Percentiles rank a stretch among this genome's conserved stretches.
Evolutionary conservation across 2,113 vertebrate genomes (phyloP).

Genomic region (Pachyramphus minor): DNA sequence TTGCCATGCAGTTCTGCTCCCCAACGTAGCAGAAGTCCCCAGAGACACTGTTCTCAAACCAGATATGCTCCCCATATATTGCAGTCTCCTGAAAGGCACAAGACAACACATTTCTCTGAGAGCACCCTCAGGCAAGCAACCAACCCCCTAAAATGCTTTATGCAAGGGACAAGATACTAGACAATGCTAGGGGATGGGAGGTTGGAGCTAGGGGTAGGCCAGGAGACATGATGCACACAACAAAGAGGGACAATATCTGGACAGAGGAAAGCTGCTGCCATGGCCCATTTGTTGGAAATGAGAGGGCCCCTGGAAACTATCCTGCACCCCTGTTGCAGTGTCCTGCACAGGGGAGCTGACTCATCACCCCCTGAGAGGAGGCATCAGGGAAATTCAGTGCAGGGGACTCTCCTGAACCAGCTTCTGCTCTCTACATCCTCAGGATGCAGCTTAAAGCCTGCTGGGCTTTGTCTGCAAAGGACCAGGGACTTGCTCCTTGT

Average conservation of each 20-base stretch:
- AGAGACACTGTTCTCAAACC: constrained; percentile 92
- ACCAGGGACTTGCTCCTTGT: neutral
- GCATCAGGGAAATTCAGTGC: neutral
- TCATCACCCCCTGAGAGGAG: neutral
- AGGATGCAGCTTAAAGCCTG: neutral
- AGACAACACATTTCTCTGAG: neutral
- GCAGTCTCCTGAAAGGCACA: constrained; percentile 82
- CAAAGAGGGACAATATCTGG: neutral
- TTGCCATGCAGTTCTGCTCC: constrained; percentile 91
- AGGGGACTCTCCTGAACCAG: neutral
- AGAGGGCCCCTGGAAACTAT: neutral
- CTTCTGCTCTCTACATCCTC: neutral
- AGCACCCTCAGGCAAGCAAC: neutral
- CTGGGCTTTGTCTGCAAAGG: rapidly evolving
- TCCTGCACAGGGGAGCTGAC: neutral
- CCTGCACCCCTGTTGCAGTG: neutral
- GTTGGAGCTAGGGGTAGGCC: neutral
- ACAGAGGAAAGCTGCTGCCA: neutral
- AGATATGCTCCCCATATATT: constrained; percentile 91
- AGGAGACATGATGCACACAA: neutral
- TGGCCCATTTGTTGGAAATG: neutral
- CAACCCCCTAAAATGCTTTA: neutral
- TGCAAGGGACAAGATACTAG: neutral
- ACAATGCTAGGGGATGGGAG: neutral
- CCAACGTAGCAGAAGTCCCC: constrained; percentile 96